Base-by-base conservation (phyloP, 2,888 invertebrate genomes). In the Suillia variegata region DNA sequence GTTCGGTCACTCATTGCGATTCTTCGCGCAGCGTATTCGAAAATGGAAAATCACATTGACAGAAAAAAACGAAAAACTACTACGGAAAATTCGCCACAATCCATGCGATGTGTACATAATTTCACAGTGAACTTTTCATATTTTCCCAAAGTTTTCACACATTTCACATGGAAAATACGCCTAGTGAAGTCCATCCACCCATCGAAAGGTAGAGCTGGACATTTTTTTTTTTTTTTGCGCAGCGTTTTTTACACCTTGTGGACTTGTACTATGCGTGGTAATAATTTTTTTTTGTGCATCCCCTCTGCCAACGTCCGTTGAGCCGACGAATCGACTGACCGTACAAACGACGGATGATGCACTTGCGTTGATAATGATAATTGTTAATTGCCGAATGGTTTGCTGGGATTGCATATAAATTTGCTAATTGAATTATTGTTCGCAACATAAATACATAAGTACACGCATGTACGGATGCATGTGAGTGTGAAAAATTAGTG, bases 341-440 rank as follows among this genome's bases (percentile, higher is more conserved):
- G n/a, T n/a, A n/a, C n/a, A n/a, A n/a, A n/a, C n/a, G n/a, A 24
- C 10, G 26, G 58, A 26, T 56, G 63, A 65, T 67, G 67, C 66
- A 69, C 66, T 70, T n/a, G 56, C 54, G 65, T 63, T 67, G 65
- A 67, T 67, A 66, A 64, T 62, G 62, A 62, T 62, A 67, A 68
- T 65, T 66, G 67, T 65, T 69, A 69, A 69, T 67, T 66, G 69
- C 56, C 66, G 62, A 64, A 67, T 64, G 67, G 63, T 64, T 68
- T 62, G 59, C 59, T 63, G 54, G 61, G 56, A 64, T 66, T 62
- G 62, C 58, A 64, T 64, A 67, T 67, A 67, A 67, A 66, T 68
- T 66, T 63, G 64, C 60, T 68, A 66, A 66, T 68, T 66, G 67
- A 65, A 66, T 63, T 65, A 68, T 64, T 62, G 64, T 18, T 45